A percentile compares a stretch with the other conserved stretches of the same genome.
Conservation (phyloP, 2,113 vertebrate genomes). For the Tragelaphus strepsiceros region DNA sequence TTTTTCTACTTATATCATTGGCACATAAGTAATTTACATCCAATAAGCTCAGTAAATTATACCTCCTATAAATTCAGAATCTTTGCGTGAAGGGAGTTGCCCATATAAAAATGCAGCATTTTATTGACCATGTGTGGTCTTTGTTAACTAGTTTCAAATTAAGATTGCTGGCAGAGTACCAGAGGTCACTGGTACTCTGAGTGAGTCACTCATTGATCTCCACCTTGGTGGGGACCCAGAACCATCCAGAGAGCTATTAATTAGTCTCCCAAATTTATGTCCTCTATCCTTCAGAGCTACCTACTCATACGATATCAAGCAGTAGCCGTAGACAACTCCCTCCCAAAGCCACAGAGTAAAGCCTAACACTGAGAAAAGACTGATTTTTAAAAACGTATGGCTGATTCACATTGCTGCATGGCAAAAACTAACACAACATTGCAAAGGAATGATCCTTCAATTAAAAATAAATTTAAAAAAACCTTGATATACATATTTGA, state of each 20-base stretch:
- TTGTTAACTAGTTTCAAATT: neutral
- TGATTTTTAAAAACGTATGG: conserved; percentile 6
- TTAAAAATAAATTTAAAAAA: neutral
- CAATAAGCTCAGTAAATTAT: neutral
- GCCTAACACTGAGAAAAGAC: neutral
- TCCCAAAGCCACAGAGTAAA: neutral
- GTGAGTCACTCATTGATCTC: neutral
- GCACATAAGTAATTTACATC: neutral
- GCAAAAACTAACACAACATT: neutral
- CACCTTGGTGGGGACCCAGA: neutral
- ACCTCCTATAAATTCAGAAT: neutral
- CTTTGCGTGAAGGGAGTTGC: neutral
- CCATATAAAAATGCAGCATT: neutral
- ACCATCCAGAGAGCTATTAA: neutral
- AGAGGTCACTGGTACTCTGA: neutral
- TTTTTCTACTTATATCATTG: neutral
- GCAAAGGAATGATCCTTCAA: neutral
- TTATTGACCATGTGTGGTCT: neutral
- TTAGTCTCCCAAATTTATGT: neutral
- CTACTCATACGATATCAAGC: neutral
- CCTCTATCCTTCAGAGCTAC: neutral
- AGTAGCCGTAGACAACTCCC: neutral
- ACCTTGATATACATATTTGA: neutral
- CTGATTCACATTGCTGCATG: neutral
- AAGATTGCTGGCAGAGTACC: neutral